Base-by-base conservation (phyloP, 2,888 invertebrate species). In the Deroplatys truncata region DNA sequence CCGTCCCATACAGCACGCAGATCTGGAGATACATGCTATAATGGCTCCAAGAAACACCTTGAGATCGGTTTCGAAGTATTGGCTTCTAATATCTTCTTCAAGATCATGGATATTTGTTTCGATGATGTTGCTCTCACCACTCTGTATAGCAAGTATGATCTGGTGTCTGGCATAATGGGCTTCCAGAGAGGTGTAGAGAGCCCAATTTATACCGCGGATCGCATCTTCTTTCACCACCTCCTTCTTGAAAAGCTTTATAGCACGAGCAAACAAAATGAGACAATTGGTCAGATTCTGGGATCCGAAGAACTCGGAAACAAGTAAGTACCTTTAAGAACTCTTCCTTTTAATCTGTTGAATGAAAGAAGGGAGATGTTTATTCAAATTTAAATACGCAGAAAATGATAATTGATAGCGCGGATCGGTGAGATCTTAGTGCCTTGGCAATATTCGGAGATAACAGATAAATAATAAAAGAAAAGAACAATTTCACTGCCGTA, bases 61-160 rank as follows among this genome's bases (percentile, higher is more conserved):
- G 94, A 95, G 90, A 93, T 95, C 72, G 96, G 96, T 3, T 95
- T 95, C 92, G 92, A 92, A 35, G 83, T 84, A 93, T 95, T 0
- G 92, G 93, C 90, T 90, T 13, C 43, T 13, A 43, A 43, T 7
- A 93, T 16, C 94, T 95, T 92, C 93, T 94, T 90, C 85, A 93
- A 93, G 28, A 92, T 94, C 16, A 94, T 94, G 91, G 94, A 93
- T 91, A 93, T 95, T 0, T 96, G 96, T 92, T 95, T 95, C 91
- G 94, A 96, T 92, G 93, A 93, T 82, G 92, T 91, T 10, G 92
- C 93, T 0, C 92, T 95, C 89, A 94, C 94, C 91, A 94, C 95
- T 0, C 91, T 95, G 13, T 95, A 95, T 91, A 94, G 94, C 0
- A 94, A 94, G 92, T 94, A 94, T 89, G 93, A 94, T 84, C 93